Conservation (phyloP, 2,797 vertebrate genomes). For the Pterois miles region DNA sequence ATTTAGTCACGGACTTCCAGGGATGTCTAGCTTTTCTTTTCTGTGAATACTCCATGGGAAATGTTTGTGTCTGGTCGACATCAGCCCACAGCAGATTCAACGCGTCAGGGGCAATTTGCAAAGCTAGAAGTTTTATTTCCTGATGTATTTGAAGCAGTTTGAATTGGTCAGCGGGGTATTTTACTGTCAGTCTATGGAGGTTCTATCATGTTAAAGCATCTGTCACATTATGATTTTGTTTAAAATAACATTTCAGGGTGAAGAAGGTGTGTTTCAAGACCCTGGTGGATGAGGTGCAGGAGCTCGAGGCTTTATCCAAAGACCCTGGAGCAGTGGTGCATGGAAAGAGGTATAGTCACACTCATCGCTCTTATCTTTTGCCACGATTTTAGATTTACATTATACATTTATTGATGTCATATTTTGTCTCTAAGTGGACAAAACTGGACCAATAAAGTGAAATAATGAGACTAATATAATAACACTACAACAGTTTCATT, state of each 20-base stretch:
- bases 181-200: background rate
- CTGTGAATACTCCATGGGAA: slow-evolving; percentile 29
- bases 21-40: slow-evolving; percentile 8
- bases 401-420: background rate
- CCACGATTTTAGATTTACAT: background rate
- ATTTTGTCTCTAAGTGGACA: background rate
- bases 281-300: slow-evolving; percentile 97
- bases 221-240: background rate
- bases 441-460: background rate
- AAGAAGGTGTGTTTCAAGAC: slow-evolving; percentile 95
- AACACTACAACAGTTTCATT: background rate
- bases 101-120: slow-evolving; percentile 31
- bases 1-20: slow-evolving; percentile 10
- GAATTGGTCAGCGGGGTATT: background rate
- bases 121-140: slow-evolving; percentile 7
- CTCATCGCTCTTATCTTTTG: background rate
- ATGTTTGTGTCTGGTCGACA: slow-evolving; percentile 26
- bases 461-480: background rate
- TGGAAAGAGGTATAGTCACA: slow-evolving; percentile 90
- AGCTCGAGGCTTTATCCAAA: slow-evolving; percentile 95
- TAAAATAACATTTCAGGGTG: slow-evolving; percentile 77
- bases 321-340: slow-evolving; percentile 96
- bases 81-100: slow-evolving; percentile 41
- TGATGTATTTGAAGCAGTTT: background rate
- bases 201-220: slow-evolving; percentile 4